Base-by-base conservation (phyloP, 2,888 invertebrate species). In the Liposcelis brunnea region DNA sequence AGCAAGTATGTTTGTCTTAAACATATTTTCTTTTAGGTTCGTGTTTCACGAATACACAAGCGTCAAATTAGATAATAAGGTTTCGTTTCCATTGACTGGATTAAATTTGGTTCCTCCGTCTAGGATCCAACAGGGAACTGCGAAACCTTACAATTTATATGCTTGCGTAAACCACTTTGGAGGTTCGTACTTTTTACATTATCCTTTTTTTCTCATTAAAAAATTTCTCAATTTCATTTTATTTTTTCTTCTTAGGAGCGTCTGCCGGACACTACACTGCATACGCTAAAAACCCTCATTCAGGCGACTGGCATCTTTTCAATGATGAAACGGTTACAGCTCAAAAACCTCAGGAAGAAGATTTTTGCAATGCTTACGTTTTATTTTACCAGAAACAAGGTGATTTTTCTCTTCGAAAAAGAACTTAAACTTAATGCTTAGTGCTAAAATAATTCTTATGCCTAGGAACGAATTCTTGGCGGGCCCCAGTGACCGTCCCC, bases 121-220 rank as follows among this genome's bases (percentile, higher is more conserved):
- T 43, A 49, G 45, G 10, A 46, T 52, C 21, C 45, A 47, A 26
- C 47, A 45, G 16, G 47, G 42, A n/a, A 43, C 55, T 14, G 55
- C 58, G 31, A 63, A 66, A 50, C 57, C 67, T 19, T 76, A 75
- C 56, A 70, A 74, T 58, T 64, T 76, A 7, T 73, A 75, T 55
- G 71, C 73, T 36, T 70, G 71, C 50, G 72, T 76, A 31, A 75
- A 74, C 55, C 76, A 76, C 56, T 72, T 71, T 57, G 76, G 76
- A 61, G 72, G 75, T 74, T 58, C 55, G 57, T 48, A 12, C 14
- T 36, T 16, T 16, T 11, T 36, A 3, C 14, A 15, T 31, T 31
- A 34, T 21, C 15, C 4, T 37, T 37, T 42, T 2, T 31, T n/a
- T n/a, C n/a, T n/a, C n/a, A n/a, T n/a, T n/a, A n/a, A n/a, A n/a